phyloP scores from a whole-genome alignment of 2,797 vertebrate species.

The Ceryle rudis region DNA sequence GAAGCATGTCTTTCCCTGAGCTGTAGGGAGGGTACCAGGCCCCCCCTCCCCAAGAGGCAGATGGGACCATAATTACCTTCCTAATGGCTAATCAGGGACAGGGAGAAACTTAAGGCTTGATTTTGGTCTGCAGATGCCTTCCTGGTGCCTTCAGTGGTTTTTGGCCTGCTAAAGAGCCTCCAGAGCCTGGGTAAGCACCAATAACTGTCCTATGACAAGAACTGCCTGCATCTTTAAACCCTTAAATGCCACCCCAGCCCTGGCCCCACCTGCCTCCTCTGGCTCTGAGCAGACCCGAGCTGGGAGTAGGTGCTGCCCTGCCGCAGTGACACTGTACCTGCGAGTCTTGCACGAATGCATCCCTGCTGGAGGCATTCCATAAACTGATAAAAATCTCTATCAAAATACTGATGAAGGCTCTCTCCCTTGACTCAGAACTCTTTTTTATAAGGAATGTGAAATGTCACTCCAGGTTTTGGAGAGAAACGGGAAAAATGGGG shows the following conservation, averaged over 20 bases:
- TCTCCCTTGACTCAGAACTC: background rate
- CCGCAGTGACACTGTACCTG: rapidly evolving
- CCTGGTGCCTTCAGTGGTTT: background rate
- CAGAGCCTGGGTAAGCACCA: background rate
- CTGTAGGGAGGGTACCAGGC: rapidly evolving
- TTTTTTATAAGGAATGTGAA: background rate
- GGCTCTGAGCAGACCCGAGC: background rate
- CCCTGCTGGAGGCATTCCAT: background rate
- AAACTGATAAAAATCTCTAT: background rate
- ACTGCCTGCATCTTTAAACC: rapidly evolving
- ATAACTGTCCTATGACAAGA: background rate
- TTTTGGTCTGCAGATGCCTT: background rate
- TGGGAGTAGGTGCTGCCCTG: background rate
- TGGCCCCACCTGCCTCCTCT: background rate
- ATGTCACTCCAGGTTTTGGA: background rate
- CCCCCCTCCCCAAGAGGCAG: rapidly evolving
- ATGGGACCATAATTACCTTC: background rate
- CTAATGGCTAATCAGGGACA: background rate
- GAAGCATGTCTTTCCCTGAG: background rate
- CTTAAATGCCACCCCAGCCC: background rate
- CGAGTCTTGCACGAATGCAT: rapidly evolving
- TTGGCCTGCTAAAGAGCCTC: background rate
- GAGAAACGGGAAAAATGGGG: background rate
- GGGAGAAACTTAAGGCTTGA: background rate
- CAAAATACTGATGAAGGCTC: background rate